Base-by-base conservation (phyloP, 30 jellyfish, hydroid and myxozoan species). In the Clytia hemisphaerica region DNA sequence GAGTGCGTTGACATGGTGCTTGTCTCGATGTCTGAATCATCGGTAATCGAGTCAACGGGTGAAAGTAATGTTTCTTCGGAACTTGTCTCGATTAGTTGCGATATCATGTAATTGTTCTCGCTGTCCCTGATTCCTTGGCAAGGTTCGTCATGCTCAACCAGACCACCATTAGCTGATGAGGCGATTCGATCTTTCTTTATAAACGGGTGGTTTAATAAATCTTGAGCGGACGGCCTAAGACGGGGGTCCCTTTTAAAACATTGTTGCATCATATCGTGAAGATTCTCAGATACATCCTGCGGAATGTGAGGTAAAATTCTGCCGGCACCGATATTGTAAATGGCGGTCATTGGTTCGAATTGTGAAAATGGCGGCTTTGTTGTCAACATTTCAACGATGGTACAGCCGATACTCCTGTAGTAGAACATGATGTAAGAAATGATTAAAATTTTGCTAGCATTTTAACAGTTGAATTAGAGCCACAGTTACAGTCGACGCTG, bases 341-440 rank as follows among this genome's bases (percentile, higher is more conserved):
- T 82, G 31, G 92, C 94, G 37, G 96, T 32, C 96, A 87, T 78
- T 40, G 96, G 96, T 59, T 87, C 96, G 82, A 87, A 69, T 31
- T 75, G 82, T 48, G 79, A 46, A 82, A 91, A 87, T 2, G 96
- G 96, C 16, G 96, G 96, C 60, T 73, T 66, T 35, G 94, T 62
- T 32, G 94, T 87, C 32, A 76, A 36, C 96, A 87, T 87, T 72
- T 87, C 96, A 26, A 78, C 51, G 2, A 87, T 69, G 3, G 96
- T 87, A 35, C 96, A 87, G 0, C 96, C 96, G 28, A 79, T 30
- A 30, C 96, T 87, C 96, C 96, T 87, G 44, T 3, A 4, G 46
- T 54, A 12, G 28, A 29, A 54, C 19, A 46, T 2, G 44, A 22
- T 14, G 24, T 14, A 51, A n/a, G 21, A 14, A 51, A 14, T 10